These are phyloP conservation scores for Pachycephus smyrnensis DNA, from an alignment of 2,888 invertebrate species.

Conservation along the genomic window DNA sequence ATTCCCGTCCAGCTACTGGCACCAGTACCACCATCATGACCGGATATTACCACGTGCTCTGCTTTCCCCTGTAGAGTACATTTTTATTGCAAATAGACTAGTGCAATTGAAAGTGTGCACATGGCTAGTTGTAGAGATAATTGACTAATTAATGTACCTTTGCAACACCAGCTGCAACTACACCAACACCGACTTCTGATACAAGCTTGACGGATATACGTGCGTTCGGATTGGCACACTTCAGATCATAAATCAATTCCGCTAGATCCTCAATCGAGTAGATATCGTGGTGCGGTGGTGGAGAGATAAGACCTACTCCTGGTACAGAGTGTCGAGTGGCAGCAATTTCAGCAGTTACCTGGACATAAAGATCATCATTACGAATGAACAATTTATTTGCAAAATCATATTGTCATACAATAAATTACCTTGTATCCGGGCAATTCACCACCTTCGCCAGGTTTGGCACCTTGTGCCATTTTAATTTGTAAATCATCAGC, in stretches of 20 bases:
- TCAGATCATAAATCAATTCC: conserved; percentile 97
- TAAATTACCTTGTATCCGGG: conserved; percentile 80
- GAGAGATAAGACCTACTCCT: conserved; percentile 97
- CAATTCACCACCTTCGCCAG: conserved; percentile 98
- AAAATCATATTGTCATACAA: neutral
- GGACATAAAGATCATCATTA: conserved; percentile 46
- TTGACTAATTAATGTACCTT: conserved; percentile 73
- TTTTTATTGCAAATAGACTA: neutral
- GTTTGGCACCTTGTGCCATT: conserved; percentile 99
- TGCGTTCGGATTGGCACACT: conserved; percentile 95
- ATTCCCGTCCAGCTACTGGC: conserved; percentile 99
- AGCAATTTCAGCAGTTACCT: conserved; percentile 96
- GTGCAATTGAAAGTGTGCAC: neutral
- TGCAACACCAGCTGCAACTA: conserved; percentile 98
- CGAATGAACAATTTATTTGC: conserved; percentile 11
- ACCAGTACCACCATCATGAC: conserved; percentile 99
- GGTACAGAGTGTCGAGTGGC: conserved; percentile 95
- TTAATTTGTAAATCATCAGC: conserved; percentile 99
- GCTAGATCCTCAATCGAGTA: conserved; percentile 99
- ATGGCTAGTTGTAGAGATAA: neutral
- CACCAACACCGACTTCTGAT: conserved; percentile 98
- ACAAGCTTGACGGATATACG: conserved; percentile 97
- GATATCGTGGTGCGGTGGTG: conserved; percentile 99
- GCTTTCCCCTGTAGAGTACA: conserved; percentile 83
- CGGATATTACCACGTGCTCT: conserved; percentile 98